Evolutionary conservation across 2,888 invertebrate species (phyloP), one percentile per base, ranked within the genome.

Genomic region (Steromphala cineraria): DNA sequence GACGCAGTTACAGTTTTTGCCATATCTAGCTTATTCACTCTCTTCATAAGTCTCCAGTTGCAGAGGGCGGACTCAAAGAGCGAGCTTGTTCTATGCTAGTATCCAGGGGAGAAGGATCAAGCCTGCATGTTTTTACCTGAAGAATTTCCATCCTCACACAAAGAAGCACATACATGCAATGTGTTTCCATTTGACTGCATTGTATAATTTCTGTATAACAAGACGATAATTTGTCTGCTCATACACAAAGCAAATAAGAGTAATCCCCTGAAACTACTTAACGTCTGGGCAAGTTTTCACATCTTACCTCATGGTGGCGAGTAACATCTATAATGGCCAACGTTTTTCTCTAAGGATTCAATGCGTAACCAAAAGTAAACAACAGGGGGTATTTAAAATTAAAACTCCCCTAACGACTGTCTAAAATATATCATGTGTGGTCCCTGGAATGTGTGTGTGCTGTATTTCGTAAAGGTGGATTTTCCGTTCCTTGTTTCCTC

Each of bases 291-390:
- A n/a, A 71, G 19, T 36, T n/a, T 17, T 36, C 19, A 15, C 15
- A 71, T 31, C 40, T 40, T 71, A 40, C 19, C 71, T n/a, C 71
- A 15, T 40, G 71, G 71, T 71, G 71, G 71, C 71, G 36, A n/a
- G 19, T 15, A 31, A 36, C n/a, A 71, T 40, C 71, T 36, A 36
- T 71, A 71, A 71, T 71, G 71, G 71, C 71, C 36, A 36, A 19
- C 28, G 24, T 31, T 71, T 31, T 31, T 19, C 28, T 8, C 71
- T 19, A 36, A 46, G 46, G 15, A 71, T 36, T 71, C 31, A 71
- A 71, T 36, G 15, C 13, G 40, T 40, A 31, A 36, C 28, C 36
- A 31, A 71, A 24, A 2, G 5, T 31, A 36, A 36, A 8, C 71
- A 71, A 71, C 40, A 19, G 71, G 71, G 15, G 71, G 71, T 71